Evolutionary conservation across 2,113 vertebrate species (phyloP).

Genomic region (Corapipo altera): DNA sequence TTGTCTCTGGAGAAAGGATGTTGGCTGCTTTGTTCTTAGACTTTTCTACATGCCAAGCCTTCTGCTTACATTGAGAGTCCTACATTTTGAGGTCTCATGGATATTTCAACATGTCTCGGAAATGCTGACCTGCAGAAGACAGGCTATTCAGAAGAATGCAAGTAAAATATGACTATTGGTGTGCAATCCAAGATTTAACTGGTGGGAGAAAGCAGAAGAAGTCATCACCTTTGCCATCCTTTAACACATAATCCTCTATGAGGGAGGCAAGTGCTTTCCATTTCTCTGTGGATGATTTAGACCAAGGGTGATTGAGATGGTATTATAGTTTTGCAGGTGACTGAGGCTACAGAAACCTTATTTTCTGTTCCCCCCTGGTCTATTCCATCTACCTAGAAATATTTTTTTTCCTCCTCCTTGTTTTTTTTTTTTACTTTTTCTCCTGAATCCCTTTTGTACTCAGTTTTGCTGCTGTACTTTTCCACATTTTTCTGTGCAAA

Average conservation of each 20-base stretch:
- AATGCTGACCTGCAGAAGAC: background rate
- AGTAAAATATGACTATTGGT: background rate
- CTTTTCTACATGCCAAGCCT: conserved; percentile 50
- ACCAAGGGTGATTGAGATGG: background rate
- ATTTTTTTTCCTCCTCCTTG: background rate
- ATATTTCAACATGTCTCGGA: conserved; percentile 1
- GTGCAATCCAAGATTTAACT: background rate
- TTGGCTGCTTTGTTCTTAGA: conserved; percentile 71
- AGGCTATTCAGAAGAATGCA: background rate
- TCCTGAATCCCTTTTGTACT: background rate
- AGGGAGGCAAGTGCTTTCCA: background rate
- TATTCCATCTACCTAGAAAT: background rate
- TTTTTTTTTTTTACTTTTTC: no score
- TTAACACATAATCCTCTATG: background rate
- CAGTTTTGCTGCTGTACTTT: background rate
- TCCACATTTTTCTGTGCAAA: background rate
- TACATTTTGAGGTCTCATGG: conserved; percentile 16
- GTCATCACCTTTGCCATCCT: background rate
- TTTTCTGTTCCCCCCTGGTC: background rate
- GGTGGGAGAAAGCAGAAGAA: background rate
- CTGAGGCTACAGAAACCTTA: background rate
- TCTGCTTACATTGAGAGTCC: conserved; percentile 44
- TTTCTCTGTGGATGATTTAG: background rate
- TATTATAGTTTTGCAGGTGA: background rate
- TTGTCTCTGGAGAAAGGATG: conserved; percentile 71